Percentiles rank a stretch among this genome's conserved stretches.
Evolutionary conservation across 1,140 invertebrate genomes (phyloP).

Genomic region (Ceratina australensis): DNA sequence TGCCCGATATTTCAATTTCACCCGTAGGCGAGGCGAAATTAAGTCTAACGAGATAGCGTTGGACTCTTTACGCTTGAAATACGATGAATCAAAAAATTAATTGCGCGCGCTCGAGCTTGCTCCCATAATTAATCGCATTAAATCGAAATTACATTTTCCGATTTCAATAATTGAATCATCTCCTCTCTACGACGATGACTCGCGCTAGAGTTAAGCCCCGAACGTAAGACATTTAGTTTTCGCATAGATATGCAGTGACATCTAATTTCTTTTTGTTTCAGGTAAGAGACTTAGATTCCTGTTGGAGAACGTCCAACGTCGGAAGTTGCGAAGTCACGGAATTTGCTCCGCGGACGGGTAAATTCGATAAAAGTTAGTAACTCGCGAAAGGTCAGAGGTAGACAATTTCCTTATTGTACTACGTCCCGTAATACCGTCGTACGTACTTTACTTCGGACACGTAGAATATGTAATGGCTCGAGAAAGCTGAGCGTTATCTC

Average conservation of each 20-base stretch:
- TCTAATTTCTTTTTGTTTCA: background rate
- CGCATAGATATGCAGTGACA: background rate
- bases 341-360: background rate
- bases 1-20: background rate
- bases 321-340: constrained; percentile 8
- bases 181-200: background rate
- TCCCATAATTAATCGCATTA: no score
- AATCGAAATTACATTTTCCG: no score
- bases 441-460: background rate
- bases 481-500: background rate
- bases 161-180: no score
- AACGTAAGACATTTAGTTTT: background rate
- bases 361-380: constrained; percentile 25
- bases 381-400: constrained; percentile 16
- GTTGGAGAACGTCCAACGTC: constrained; percentile 21
- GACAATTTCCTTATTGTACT: constrained; percentile 18
- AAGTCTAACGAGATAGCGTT: no score
- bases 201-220: background rate
- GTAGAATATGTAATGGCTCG: background rate
- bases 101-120: no score
- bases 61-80: no score
- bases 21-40: no score
- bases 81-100: no score
- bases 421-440: background rate
- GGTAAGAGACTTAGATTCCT: constrained; percentile 8